Evolutionary conservation across 2,888 invertebrate genomes (phyloP).

Genomic region (Brachyptera risi): DNA sequence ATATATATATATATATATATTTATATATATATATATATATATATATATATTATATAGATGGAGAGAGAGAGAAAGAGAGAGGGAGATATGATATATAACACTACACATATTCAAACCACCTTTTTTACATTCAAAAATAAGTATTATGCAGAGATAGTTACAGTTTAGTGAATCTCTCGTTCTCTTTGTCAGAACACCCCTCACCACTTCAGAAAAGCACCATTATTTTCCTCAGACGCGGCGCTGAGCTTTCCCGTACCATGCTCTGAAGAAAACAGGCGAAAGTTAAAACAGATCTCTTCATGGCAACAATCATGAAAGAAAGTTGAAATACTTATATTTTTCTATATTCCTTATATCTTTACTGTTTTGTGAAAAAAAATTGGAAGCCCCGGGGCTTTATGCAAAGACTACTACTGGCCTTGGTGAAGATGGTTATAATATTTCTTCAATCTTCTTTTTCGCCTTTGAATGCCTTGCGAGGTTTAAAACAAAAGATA

Average conservation of each 20-base stretch:
- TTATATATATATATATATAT: too few relatives aligned
- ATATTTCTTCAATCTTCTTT: slow-evolving; percentile 25
- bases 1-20: too few relatives aligned
- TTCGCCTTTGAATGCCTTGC: slow-evolving; percentile 20
- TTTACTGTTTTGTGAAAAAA: slow-evolving; percentile 21
- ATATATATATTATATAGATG: too few relatives aligned
- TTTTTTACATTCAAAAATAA: background rate
- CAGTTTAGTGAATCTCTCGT: background rate
- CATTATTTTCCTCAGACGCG: too few relatives aligned
- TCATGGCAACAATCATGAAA: background rate
- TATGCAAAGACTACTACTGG: background rate
- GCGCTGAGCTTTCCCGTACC: too few relatives aligned
- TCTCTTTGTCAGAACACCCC: background rate
- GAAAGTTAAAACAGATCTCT: slow-evolving; percentile 16
- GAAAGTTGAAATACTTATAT: slow-evolving; percentile 7
- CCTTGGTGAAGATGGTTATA: slow-evolving; percentile 15
- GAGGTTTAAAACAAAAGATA: slow-evolving; percentile 13
- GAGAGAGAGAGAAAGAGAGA: too few relatives aligned
- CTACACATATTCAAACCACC: background rate
- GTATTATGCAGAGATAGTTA: background rate
- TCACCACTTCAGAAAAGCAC: background rate
- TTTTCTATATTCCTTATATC: slow-evolving; percentile 22
- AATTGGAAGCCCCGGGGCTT: slow-evolving; percentile 23
- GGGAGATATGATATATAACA: too few relatives aligned
- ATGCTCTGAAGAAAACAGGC: too few relatives aligned